Percentiles rank a stretch among this genome's conserved stretches.
Conservation (phyloP, 2,888 invertebrate species). For the Chironomus tentans region DNA sequence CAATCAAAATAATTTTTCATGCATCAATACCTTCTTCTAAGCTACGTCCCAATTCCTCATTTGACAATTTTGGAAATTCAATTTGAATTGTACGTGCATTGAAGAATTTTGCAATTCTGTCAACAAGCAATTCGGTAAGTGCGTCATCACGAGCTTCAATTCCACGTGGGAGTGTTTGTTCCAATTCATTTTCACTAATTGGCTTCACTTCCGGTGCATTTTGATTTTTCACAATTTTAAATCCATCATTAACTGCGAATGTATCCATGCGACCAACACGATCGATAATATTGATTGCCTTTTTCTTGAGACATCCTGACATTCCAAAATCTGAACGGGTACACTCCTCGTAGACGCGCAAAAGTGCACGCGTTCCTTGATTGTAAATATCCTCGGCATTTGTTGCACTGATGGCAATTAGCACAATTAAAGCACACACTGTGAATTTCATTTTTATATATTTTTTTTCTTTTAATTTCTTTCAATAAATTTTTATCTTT, state of each 20-base stretch:
- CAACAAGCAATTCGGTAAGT: conserved; percentile 59
- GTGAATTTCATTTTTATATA: conserved; percentile 30
- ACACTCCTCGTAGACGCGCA: conserved; percentile 71
- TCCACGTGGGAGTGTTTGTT: conserved; percentile 57
- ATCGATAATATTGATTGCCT: conserved; percentile 70
- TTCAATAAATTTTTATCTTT: neutral
- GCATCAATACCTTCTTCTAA: conserved; percentile 61
- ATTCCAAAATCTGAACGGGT: conserved; percentile 56
- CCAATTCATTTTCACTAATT: conserved; percentile 58
- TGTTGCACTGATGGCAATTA: conserved; percentile 26
- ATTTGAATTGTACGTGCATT: conserved; percentile 68
- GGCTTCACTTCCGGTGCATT: conserved; percentile 38
- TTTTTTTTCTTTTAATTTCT: conserved; percentile 10
- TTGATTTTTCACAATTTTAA: conserved; percentile 54
- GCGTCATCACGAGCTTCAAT: conserved; percentile 57
- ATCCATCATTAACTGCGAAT: conserved; percentile 54
- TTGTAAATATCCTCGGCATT: conserved; percentile 41
- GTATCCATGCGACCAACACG: conserved; percentile 62
- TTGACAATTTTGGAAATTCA: conserved; percentile 61
- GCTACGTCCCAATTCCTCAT: conserved; percentile 57
- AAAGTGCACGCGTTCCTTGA: conserved; percentile 55
- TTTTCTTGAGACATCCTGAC: conserved; percentile 68
- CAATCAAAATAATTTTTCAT: neutral
- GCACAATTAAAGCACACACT: conserved; percentile 21
- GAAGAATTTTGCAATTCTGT: conserved; percentile 60